Conservation (phyloP, 2,888 invertebrate species). For the Rhaphigaster nebulosa region DNA sequence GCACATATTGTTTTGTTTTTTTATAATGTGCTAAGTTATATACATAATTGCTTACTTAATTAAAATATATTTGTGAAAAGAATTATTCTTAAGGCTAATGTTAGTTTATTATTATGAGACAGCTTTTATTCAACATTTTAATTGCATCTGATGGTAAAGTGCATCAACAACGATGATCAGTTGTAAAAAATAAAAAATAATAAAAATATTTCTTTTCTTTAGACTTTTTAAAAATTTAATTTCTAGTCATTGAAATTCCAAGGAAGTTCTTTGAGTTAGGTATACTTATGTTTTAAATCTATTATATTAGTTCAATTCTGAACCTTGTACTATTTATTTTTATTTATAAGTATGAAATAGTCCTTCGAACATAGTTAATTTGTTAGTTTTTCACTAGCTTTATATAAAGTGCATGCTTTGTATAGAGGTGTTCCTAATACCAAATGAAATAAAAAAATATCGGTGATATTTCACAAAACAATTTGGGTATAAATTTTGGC, state of each 20-base stretch:
- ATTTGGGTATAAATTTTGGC: background rate
- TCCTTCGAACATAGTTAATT: background rate
- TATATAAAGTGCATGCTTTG: no score
- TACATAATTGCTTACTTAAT: background rate
- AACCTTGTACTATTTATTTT: background rate
- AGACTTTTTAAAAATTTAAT: background rate
- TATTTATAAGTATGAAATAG: background rate
- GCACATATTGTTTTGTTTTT: background rate
- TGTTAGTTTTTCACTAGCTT: background rate
- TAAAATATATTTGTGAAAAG: background rate
- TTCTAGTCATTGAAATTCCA: constrained; percentile 42
- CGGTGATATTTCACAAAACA: no score
- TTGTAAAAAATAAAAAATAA: background rate
- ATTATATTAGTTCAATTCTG: background rate
- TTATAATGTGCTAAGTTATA: background rate
- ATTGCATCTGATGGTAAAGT: background rate
- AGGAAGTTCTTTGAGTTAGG: background rate
- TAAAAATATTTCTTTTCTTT: background rate
- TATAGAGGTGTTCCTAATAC: background rate
- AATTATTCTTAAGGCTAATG: constrained; percentile 28
- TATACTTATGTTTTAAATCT: background rate
- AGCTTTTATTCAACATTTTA: background rate
- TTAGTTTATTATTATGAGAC: background rate
- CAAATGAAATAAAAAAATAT: background rate
- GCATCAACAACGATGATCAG: background rate